Evolutionary conservation across 2,888 invertebrate species (phyloP).

Genomic region (Germaria angustata): DNA sequence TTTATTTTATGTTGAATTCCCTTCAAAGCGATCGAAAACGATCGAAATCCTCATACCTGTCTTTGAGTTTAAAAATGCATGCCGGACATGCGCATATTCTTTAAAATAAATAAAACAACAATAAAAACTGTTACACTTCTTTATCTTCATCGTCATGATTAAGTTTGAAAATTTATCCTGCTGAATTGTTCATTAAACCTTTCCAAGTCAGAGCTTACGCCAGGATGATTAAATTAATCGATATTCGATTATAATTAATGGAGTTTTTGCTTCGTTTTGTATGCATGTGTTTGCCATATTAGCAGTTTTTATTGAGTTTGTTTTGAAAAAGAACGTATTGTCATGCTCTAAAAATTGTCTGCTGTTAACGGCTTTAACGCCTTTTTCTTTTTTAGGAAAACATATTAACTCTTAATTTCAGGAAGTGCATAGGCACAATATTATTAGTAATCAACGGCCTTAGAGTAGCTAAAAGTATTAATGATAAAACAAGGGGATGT

Average conservation of each 20-base stretch:
- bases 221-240: slow-evolving; percentile 61
- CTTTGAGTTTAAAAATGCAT: neutral
- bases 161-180: slow-evolving; percentile 55
- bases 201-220: slow-evolving; percentile 22
- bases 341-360: slow-evolving; percentile 62
- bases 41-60: slow-evolving; percentile 8
- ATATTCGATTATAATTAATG: slow-evolving; percentile 50
- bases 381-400: neutral
- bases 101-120: slow-evolving; percentile 13
- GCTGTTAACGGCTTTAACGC: slow-evolving; percentile 33
- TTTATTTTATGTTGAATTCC: slow-evolving; percentile 1
- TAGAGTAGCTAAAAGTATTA: too few species aligned
- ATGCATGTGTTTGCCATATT: neutral
- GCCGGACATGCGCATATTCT: slow-evolving; percentile 15
- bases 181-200: slow-evolving; percentile 52
- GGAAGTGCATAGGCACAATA: slow-evolving; percentile 5
- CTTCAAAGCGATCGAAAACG: slow-evolving; percentile 16
- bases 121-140: slow-evolving; percentile 17
- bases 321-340: slow-evolving; percentile 38
- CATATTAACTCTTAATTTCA: slow-evolving; percentile 59
- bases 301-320: neutral
- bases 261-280: neutral
- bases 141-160: slow-evolving; percentile 35
- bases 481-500: too few species aligned
- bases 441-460: slow-evolving; percentile 25